Base-by-base conservation (phyloP, 2,113 vertebrate species). In the Alaudala cheleensis region DNA sequence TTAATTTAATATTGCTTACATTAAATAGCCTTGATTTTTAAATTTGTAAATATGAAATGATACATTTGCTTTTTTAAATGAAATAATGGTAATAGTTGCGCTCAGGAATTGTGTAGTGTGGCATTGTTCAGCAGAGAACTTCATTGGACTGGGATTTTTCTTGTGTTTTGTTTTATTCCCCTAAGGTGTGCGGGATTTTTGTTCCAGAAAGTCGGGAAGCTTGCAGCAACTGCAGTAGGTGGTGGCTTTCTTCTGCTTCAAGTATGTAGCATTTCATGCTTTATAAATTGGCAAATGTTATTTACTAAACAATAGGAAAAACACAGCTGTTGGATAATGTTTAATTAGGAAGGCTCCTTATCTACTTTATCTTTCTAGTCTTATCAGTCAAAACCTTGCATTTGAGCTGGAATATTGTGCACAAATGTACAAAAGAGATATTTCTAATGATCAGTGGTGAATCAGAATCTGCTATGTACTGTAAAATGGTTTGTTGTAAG, bases 121-220 rank as follows among this genome's bases (percentile, higher is more conserved):
- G 58, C 34, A 50, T 88, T 92, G 47, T 93, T 92, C 60, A 67
- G 83, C 80, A 90, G 88, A 88, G 65, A 86, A 50, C 82, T 92
- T 97, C 51, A 93, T 11, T 92, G 77, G 90, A 92, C 80, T 94
- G 80, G 88, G 70, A 86, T 84, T 83, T 76, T 42, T 62, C 95
- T 34, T 26, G 4, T 58, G 34, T 90, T 88, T 96, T 76, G 84
- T 96, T 97, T 92, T 70, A 83, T 96, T 95, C 90, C 92, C 96
- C 93, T 83, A 97, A 99, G 99, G 99, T 99, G 99, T 98, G 99
- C 98, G 70, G 99, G 99, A 93, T 99, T 99, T 98, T 98, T 99
- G 84, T 99, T 99, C 97, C 99, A 99, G 98, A 99, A 99, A 95
- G 99, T 99, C 86, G 99, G 99, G 45, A 99, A 99, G 95, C 98